Conservation (phyloP, 2,888 invertebrate genomes). For the Aethes cnicana region DNA sequence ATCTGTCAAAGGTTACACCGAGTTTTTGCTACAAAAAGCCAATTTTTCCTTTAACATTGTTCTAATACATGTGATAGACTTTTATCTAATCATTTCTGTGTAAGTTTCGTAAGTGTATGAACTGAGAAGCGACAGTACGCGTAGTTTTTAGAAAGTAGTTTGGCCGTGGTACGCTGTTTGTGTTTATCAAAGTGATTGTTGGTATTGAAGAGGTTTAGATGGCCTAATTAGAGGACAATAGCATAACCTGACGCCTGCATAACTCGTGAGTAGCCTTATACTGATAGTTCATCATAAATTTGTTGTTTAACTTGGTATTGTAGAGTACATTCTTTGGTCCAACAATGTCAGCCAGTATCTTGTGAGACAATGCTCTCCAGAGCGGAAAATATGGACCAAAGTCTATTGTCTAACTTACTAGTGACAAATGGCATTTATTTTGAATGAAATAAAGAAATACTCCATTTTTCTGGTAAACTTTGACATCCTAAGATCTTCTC, state of each 20-base stretch:
- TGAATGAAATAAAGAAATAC: not conserved
- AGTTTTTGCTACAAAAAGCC: conserved; percentile 14
- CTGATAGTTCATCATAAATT: conserved; percentile 15
- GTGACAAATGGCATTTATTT: not conserved
- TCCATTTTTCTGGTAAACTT: not conserved
- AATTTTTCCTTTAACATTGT: not conserved
- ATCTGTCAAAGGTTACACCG: conserved; percentile 23
- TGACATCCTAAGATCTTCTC: too few species aligned
- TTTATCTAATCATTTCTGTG: not conserved
- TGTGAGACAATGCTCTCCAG: not conserved
- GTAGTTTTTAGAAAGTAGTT: conserved; percentile 21
- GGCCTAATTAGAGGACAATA: conserved; percentile 63
- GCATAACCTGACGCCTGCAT: conserved; percentile 38
- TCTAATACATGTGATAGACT: not conserved
- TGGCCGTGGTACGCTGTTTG: conserved; percentile 23
- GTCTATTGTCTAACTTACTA: not conserved
- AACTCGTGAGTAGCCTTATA: conserved; percentile 39
- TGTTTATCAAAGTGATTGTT: conserved; percentile 32
- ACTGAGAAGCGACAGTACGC: not conserved
- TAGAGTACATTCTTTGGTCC: conserved; percentile 11
- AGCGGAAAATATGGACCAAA: not conserved
- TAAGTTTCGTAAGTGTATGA: not conserved
- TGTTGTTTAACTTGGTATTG: not conserved
- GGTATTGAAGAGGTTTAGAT: conserved; percentile 40
- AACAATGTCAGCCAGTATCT: not conserved